Base-by-base conservation (phyloP, 2,888 invertebrate species). In the Cheiracanthium punctorium region DNA sequence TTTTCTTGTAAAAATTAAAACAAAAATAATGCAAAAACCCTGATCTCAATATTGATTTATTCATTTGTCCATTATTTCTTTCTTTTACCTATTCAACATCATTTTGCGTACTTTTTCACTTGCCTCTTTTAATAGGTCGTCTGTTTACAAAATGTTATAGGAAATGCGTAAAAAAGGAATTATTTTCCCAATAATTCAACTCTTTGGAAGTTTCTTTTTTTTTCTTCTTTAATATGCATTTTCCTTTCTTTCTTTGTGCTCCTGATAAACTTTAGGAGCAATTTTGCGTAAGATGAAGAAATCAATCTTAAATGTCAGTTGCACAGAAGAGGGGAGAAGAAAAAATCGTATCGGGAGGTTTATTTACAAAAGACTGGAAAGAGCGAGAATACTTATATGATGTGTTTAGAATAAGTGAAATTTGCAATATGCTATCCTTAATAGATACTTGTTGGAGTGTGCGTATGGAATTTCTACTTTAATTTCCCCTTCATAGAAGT, bases 141-240 rank as follows among this genome's bases (percentile, higher is more conserved):
- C 79, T 85, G 84, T 80, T 85, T 85, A 74, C 58, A 32, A 73
- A 74, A 73, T 43, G 58, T 5, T 33, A n/a, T 33, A 74, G 77
- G 74, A 69, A 85, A 69, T 43, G 33, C 73, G 58, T 32, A 33
- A 73, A 58, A 43, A 37, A 79, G n/a, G 41, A 76, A 58, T 41
- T 28, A 29, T 64, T 79, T 82, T 79, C 41, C 79, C 84, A 67
- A 85, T 85, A 85, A 79, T 79, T 84, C 64, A 64, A 58, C 72
- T 67, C 67, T 30, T 29, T 41, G 24, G 48, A 17, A n/a, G 5
- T 73, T 72, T 73, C 17, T 58, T 70, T 28, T 10, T 29, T 58
- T 29, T 24, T 24, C 24, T 4, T 58, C 41, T 70, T 70, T 75
- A 70, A 69, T 80, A 71, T 74, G 29, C 48, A n/a, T 65, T 41